These are phyloP conservation scores for Melanotaenia trifasciata DNA, from an alignment of 2,797 vertebrate species.

Conservation along the genomic window DNA sequence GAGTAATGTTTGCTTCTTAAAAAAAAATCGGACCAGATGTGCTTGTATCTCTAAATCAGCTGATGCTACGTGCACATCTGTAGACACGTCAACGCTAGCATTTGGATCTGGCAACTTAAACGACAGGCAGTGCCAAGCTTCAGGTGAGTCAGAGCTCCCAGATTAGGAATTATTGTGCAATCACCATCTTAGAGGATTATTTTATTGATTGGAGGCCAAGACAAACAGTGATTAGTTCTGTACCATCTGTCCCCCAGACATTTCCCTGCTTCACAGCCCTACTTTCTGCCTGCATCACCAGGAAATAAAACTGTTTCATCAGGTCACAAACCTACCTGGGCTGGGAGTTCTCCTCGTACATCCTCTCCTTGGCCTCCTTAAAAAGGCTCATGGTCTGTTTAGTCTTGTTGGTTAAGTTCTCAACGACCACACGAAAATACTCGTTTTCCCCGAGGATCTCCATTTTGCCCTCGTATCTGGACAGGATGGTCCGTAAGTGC, in stretches of 20 bases:
- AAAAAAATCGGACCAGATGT: not conserved
- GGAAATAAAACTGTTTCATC: not conserved
- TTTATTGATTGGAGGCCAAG: slow-evolving; percentile 10
- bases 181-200: slow-evolving; percentile 8
- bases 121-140: not conserved
- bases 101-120: not conserved
- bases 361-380: slow-evolving; percentile 96
- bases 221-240: slow-evolving; percentile 30
- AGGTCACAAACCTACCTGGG: slow-evolving; percentile 85
- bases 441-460: slow-evolving; percentile 96
- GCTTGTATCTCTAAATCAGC: not conserved
- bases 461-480: slow-evolving; percentile 96
- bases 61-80: not conserved
- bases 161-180: slow-evolving; percentile 8
- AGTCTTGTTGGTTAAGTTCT: slow-evolving; percentile 97
- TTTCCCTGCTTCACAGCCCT: not conserved
- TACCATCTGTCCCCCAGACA: slow-evolving; percentile 15
- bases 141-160: not conserved
- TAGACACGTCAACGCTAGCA: not conserved
- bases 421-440: slow-evolving; percentile 97
- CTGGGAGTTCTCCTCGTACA: slow-evolving; percentile 99
- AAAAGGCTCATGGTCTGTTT: slow-evolving; percentile 99
- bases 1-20: not conserved
- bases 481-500: slow-evolving; percentile 93
- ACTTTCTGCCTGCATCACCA: not conserved